Percentiles rank a stretch among this genome's conserved stretches.
These are phyloP conservation scores for Eupeodes luniger DNA, from an alignment of 2,888 invertebrate species.

Conservation along the genomic window DNA sequence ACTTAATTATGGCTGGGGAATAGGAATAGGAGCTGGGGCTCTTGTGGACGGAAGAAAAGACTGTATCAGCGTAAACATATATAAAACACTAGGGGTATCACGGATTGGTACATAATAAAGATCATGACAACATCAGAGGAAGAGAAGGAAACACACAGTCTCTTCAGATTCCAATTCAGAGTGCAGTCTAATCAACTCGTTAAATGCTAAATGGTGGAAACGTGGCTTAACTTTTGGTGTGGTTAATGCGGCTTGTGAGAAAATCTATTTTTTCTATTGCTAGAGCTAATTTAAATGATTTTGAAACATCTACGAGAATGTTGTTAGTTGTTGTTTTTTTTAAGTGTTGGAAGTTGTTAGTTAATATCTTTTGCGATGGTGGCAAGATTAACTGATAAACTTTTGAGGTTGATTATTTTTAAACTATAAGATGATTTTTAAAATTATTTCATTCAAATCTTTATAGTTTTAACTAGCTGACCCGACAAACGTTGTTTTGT, in stretches of 20 bases:
- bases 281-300: conserved; percentile 52
- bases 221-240: conserved; percentile 32
- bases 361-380: not conserved
- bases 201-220: conserved; percentile 65
- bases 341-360: not conserved
- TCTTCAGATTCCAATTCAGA: conserved; percentile 11
- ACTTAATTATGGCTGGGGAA: conserved; percentile 58
- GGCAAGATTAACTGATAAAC: conserved; percentile 6
- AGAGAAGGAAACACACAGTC: conserved; percentile 50
- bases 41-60: conserved; percentile 13
- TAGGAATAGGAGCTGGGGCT: conserved; percentile 3
- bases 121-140: conserved; percentile 35
- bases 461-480: too few relatives aligned
- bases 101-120: conserved; percentile 55
- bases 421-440: not conserved
- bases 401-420: not conserved
- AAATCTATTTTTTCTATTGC: conserved; percentile 2
- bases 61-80: conserved; percentile 20
- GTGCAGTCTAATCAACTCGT: conserved; percentile 59
- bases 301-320: conserved; percentile 5
- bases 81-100: conserved; percentile 30
- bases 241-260: conserved; percentile 6
- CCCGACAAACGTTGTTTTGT: too few relatives aligned
- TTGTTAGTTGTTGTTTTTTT: not conserved
- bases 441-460: too few relatives aligned